phyloP scores from a whole-genome alignment of 2,797 vertebrate species.

The Enteromius radiatus region DNA sequence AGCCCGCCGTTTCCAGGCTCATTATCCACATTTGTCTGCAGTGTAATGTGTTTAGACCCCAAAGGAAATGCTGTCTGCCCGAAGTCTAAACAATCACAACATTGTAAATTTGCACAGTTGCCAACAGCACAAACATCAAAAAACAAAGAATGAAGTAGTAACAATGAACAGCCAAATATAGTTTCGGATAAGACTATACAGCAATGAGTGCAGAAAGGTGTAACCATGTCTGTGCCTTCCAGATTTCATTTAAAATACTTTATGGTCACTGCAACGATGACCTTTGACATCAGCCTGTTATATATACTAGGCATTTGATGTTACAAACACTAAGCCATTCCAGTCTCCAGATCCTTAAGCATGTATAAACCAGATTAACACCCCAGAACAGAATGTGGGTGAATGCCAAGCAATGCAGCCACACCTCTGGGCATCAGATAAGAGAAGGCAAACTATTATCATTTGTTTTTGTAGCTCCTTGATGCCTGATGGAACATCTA shows the following conservation, averaged over 20 bases:
- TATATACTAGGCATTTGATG: conserved; percentile 15
- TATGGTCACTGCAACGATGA: not conserved
- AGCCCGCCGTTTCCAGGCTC: conserved; percentile 61
- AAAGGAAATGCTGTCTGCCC: conserved; percentile 57
- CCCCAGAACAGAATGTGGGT: conserved; percentile 30
- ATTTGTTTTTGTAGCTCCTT: conserved; percentile 40
- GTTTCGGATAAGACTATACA: not conserved
- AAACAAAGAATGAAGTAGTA: conserved; percentile 35
- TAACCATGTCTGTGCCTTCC: not conserved
- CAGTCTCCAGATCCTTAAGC: not conserved
- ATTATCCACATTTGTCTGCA: conserved; percentile 64
- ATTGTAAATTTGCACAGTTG: conserved; percentile 16
- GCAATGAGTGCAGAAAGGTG: not conserved
- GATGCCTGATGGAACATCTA: conserved; percentile 46
- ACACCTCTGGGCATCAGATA: conserved; percentile 55
- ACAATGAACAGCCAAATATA: conserved; percentile 36
- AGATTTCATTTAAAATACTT: conserved; percentile 28
- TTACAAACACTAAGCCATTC: conserved; percentile 10
- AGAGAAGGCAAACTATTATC: conserved; percentile 45
- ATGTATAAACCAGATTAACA: conserved; percentile 41
- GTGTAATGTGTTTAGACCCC: conserved; percentile 42
- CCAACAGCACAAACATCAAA: conserved; percentile 33
- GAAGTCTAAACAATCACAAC: conserved; percentile 41
- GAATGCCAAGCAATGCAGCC: conserved; percentile 49
- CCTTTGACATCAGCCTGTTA: not conserved